Evolutionary conservation across 1,140 invertebrate genomes (phyloP).

Genomic region (Meloidogyne chitwoodi): DNA sequence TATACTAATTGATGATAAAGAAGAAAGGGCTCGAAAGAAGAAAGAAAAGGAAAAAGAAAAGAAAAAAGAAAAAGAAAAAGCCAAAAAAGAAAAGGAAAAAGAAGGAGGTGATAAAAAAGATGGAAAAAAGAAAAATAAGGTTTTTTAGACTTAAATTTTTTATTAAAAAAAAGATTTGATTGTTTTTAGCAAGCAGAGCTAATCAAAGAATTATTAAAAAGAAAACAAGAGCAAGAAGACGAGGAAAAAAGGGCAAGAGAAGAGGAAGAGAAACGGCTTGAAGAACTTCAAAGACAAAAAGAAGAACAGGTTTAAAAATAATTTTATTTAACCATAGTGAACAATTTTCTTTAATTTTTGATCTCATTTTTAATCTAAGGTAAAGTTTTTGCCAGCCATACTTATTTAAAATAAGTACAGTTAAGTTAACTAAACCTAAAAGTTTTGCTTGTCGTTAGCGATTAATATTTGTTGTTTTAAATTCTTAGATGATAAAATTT

Average conservation of each 20-base stretch:
- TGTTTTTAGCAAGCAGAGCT: slow-evolving; percentile 26
- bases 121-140: slow-evolving; percentile 42
- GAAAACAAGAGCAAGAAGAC: slow-evolving; percentile 38
- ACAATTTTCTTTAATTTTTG: too few relatives aligned
- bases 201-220: slow-evolving; percentile 38
- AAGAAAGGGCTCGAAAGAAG: slow-evolving; percentile 59
- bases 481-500: background rate
- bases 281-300: slow-evolving; percentile 19
- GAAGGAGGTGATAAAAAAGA: slow-evolving; percentile 36
- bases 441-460: too few relatives aligned
- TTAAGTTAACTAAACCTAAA: too few relatives aligned
- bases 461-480: too few relatives aligned
- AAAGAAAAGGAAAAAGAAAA: slow-evolving; percentile 70
- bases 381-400: too few relatives aligned
- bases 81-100: slow-evolving; percentile 67
- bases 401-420: too few relatives aligned
- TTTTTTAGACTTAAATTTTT: slow-evolving; percentile 1
- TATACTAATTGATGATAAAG: background rate
- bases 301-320: slow-evolving; percentile 34
- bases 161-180: background rate
- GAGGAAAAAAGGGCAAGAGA: slow-evolving; percentile 24
- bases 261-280: slow-evolving; percentile 31
- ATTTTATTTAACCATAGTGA: too few relatives aligned
- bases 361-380: too few relatives aligned
- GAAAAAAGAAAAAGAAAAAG: slow-evolving; percentile 68